Evolutionary conservation across 1,140 invertebrate genomes (phyloP).

Genomic region (Rhynchophorus ferrugineus): DNA sequence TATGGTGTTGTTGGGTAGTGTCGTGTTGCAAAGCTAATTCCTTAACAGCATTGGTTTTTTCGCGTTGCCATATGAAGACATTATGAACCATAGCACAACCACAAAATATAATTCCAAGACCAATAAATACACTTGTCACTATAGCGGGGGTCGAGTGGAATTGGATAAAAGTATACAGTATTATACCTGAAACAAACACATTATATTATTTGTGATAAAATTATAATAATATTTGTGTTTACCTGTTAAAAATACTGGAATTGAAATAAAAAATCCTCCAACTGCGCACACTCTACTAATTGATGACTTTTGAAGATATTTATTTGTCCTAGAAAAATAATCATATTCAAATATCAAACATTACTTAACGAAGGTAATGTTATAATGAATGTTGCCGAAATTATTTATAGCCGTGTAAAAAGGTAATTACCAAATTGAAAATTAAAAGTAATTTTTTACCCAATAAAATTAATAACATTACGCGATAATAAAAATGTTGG

Average conservation of each 20-base stretch:
- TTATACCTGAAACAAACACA: slow-evolving; percentile 64
- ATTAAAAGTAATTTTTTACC: too few species aligned
- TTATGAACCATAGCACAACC: slow-evolving; percentile 90
- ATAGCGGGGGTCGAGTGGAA: slow-evolving; percentile 87
- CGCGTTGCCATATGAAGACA: slow-evolving; percentile 88
- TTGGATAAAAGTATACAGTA: slow-evolving; percentile 86
- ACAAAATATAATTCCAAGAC: slow-evolving; percentile 83
- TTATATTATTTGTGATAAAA: slow-evolving; percentile 59
- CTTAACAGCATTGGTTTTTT: slow-evolving; percentile 57
- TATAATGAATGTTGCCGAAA: too few species aligned
- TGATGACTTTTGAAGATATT: slow-evolving; percentile 85
- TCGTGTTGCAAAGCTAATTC: slow-evolving; percentile 39
- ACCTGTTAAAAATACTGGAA: slow-evolving; percentile 89
- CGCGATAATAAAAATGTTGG: too few species aligned
- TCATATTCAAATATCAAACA: neutral
- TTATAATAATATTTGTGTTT: slow-evolving; percentile 69
- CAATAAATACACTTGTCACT: slow-evolving; percentile 80
- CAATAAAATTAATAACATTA: too few species aligned
- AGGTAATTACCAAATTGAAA: too few species aligned
- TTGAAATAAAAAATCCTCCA: slow-evolving; percentile 86
- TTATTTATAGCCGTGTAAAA: too few species aligned
- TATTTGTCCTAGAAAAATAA: slow-evolving; percentile 68
- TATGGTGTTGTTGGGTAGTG: slow-evolving; percentile 34
- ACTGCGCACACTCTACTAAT: slow-evolving; percentile 84
- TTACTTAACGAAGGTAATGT: too few species aligned